Percentiles rank a stretch among this genome's conserved stretches.
Conservation (phyloP, 2,888 invertebrate genomes). For the Eilema sororculum region DNA sequence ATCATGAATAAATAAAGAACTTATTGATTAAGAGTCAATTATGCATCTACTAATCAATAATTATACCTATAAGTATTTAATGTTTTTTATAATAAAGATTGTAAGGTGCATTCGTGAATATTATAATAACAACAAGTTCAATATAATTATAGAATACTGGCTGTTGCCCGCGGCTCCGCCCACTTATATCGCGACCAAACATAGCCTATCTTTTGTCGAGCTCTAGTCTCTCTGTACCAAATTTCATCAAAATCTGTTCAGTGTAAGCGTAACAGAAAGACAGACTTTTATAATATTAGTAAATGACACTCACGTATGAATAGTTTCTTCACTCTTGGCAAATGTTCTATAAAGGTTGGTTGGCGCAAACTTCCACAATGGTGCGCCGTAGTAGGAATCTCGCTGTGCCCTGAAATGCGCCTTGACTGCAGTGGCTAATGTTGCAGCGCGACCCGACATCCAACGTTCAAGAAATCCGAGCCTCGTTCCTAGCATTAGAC, state of each 20-base stretch:
- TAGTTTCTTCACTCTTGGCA: slow-evolving; percentile 91
- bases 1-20: slow-evolving; percentile 16
- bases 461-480: slow-evolving; percentile 90
- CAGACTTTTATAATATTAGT: too few species aligned
- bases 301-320: slow-evolving; percentile 91
- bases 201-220: too few species aligned
- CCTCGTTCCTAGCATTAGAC: slow-evolving; percentile 92
- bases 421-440: slow-evolving; percentile 91
- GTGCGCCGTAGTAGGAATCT: slow-evolving; percentile 93
- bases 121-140: background rate
- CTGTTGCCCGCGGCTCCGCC: too few species aligned
- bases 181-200: too few species aligned
- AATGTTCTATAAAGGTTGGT: slow-evolving; percentile 91
- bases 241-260: too few species aligned
- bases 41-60: slow-evolving; percentile 10
- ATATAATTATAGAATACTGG: slow-evolving; percentile 25
- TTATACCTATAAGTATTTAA: background rate
- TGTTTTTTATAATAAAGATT: slow-evolving; percentile 5
- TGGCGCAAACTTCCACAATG: slow-evolving; percentile 93
- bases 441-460: slow-evolving; percentile 87
- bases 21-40: slow-evolving; percentile 23
- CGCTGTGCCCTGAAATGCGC: slow-evolving; percentile 92
- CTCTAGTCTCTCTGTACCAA: too few species aligned
- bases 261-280: too few species aligned
- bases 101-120: background rate